A percentile compares a stretch with the other conserved stretches of the same genome.
Conservation (phyloP, 2,113 vertebrate genomes). For the Crotalus horridus region DNA sequence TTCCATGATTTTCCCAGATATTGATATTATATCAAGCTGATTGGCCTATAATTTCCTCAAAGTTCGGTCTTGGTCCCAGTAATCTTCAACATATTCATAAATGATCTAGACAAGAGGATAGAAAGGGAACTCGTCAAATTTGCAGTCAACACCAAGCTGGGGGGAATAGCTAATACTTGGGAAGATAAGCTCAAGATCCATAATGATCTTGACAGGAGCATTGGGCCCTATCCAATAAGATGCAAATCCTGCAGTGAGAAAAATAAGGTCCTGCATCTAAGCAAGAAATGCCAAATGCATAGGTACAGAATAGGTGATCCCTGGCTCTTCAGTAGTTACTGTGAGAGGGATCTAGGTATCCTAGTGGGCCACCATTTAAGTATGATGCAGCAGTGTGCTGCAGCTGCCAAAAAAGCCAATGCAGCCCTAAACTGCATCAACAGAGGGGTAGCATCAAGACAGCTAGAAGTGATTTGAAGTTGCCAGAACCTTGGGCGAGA, state of each 20-base stretch:
- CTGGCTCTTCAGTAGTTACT: background rate
- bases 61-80: background rate
- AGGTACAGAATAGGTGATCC: background rate
- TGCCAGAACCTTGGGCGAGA: too few species aligned
- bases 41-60: background rate
- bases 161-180: too few species aligned
- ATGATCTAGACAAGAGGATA: background rate
- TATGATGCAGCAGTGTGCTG: background rate
- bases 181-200: too few species aligned
- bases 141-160: too few species aligned
- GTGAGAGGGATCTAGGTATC: background rate
- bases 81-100: background rate
- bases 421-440: background rate
- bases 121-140: too few species aligned
- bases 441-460: background rate
- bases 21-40: background rate
- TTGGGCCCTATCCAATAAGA: too few species aligned
- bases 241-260: too few species aligned
- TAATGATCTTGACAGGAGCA: too few species aligned
- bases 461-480: background rate
- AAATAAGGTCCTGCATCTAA: too few species aligned
- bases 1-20: background rate
- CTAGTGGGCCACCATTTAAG: background rate
- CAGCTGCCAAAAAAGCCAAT: too few species aligned
- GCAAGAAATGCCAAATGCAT: too few species aligned